Conservation (phyloP, 2,888 invertebrate species). For the Tinea semifulvella region DNA sequence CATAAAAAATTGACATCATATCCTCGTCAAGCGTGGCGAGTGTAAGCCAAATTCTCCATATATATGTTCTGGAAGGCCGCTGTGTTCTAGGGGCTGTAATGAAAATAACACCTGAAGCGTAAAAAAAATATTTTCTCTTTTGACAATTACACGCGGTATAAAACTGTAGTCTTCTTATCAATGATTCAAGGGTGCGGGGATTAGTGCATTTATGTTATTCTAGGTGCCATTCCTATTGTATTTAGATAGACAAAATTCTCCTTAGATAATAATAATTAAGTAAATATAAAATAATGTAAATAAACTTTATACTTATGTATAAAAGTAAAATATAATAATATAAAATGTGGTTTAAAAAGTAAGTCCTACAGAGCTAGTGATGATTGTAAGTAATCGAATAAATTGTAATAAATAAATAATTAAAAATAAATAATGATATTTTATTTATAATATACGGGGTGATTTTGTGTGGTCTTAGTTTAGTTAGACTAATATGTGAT, state of each 20-base stretch:
- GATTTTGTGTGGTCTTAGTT: too few species aligned
- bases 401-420: conserved; percentile 7
- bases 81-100: too few species aligned
- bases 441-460: background rate
- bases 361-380: conserved; percentile 46
- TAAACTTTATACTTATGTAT: background rate
- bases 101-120: too few species aligned
- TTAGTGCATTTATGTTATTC: conserved; percentile 28
- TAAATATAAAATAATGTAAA: background rate
- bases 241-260: conserved; percentile 6
- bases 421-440: background rate
- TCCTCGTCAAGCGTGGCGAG: too few species aligned
- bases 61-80: too few species aligned
- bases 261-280: background rate
- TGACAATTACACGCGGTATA: too few species aligned
- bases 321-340: conserved; percentile 5
- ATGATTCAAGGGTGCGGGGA: too few species aligned
- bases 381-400: conserved; percentile 27
- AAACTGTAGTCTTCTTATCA: too few species aligned
- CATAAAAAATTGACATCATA: too few species aligned
- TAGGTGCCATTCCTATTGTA: conserved; percentile 32
- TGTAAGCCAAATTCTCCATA: too few species aligned
- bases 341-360: conserved; percentile 21
- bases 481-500: too few species aligned
- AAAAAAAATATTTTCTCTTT: too few species aligned